A percentile compares a stretch with the other conserved stretches of the same genome.
phyloP scores from a whole-genome alignment of 37 sponge, comb jelly and placozoan genomes.

The Spongilla lacustris region DNA sequence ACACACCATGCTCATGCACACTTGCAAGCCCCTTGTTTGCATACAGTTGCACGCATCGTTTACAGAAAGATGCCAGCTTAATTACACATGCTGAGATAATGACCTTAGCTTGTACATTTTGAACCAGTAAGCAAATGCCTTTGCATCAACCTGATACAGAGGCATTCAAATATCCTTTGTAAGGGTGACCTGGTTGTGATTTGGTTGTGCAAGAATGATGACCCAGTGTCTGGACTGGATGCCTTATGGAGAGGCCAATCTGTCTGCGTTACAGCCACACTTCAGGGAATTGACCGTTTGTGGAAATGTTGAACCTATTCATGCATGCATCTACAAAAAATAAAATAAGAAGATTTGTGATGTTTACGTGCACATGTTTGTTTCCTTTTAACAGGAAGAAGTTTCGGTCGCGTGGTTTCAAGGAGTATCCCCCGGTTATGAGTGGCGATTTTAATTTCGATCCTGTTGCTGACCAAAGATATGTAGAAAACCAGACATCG shows the following conservation, averaged over 20 bases:
- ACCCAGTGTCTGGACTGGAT: too few species aligned
- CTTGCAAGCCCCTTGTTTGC: not conserved
- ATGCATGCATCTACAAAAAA: too few species aligned
- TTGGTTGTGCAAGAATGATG: too few species aligned
- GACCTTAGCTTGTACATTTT: not conserved
- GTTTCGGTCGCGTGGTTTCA: not conserved
- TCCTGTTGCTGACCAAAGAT: not conserved
- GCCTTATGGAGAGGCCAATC: too few species aligned
- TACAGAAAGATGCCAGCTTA: not conserved
- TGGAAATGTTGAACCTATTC: too few species aligned
- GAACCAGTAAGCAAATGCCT: not conserved
- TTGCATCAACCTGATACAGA: not conserved
- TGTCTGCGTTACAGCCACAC: too few species aligned
- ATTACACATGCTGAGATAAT: not conserved
- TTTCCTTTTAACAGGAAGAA: not conserved
- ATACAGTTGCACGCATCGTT: not conserved
- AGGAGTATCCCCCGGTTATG: not conserved
- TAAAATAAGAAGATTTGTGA: too few species aligned
- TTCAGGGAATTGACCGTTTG: too few species aligned
- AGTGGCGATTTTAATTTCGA: not conserved
- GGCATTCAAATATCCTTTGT: not conserved
- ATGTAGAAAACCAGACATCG: not conserved
- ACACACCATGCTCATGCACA: too few species aligned
- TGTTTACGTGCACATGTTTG: not conserved
- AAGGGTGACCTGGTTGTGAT: not conserved